Evolutionary conservation across 2,113 vertebrate genomes (phyloP).

Genomic region (Pseudorasbora parva): DNA sequence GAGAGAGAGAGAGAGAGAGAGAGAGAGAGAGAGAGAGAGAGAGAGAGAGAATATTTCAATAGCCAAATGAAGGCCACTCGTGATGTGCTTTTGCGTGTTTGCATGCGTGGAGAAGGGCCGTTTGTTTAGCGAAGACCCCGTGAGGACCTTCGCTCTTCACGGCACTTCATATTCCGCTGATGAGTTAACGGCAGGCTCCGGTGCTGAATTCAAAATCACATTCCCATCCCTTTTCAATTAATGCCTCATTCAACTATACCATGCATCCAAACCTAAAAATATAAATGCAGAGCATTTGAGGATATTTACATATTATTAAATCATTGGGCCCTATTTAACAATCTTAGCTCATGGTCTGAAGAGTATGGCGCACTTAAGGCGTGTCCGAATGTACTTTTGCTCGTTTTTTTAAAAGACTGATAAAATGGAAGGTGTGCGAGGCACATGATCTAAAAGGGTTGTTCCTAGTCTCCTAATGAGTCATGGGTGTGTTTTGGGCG

Average conservation of each 20-base stretch:
- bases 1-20: neutral
- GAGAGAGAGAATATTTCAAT: neutral
- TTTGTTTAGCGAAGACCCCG: constrained; percentile 69
- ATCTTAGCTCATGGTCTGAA: too few species aligned
- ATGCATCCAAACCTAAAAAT: constrained; percentile 93
- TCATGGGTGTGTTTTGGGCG: too few species aligned
- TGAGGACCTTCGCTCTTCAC: constrained; percentile 53
- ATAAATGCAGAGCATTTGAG: constrained; percentile 92
- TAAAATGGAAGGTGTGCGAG: too few species aligned
- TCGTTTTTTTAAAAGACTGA: too few species aligned
- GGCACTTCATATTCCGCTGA: constrained; percentile 13
- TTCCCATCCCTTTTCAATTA: constrained; percentile 98
- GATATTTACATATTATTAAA: constrained; percentile 99
- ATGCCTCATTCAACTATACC: constrained; percentile 99
- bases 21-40: neutral
- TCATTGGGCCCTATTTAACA: constrained; percentile 60
- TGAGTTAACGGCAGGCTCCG: neutral
- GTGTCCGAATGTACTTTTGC: too few species aligned
- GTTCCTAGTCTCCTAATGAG: too few species aligned
- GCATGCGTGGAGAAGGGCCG: constrained; percentile 8
- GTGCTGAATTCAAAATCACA: constrained; percentile 85
- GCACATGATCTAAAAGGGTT: too few species aligned
- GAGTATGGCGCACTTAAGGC: too few species aligned
- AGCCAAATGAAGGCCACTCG: constrained; percentile 9
- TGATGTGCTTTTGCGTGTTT: neutral